These are phyloP conservation scores for Pilophorus perplexus DNA, from an alignment of 2,888 invertebrate species.

Conservation along the genomic window DNA sequence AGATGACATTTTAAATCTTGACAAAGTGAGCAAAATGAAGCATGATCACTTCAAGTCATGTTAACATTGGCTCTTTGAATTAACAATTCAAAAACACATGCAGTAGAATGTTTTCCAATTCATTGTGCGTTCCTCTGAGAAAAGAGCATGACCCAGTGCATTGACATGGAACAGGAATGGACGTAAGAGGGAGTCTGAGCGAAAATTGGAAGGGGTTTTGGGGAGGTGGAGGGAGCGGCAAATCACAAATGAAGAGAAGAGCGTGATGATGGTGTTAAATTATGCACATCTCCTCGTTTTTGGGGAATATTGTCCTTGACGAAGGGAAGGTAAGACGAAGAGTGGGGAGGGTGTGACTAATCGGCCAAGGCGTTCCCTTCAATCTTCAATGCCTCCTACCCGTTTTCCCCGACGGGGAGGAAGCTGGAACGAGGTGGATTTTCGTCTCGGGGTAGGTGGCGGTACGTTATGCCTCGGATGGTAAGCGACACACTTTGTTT, in stretches of 20 bases:
- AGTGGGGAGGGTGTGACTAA: constrained; percentile 7
- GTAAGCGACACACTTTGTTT: too few relatives aligned
- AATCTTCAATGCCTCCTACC: constrained; percentile 12
- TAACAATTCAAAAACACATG: too few relatives aligned
- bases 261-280: constrained; percentile 40
- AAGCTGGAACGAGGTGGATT: too few relatives aligned
- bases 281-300: constrained; percentile 41
- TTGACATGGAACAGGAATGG: constrained; percentile 2
- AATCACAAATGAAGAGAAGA: constrained; percentile 40
- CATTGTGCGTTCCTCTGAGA: too few relatives aligned
- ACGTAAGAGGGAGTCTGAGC: background rate
- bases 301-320: constrained; percentile 33
- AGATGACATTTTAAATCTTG: too few relatives aligned
- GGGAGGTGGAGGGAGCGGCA: constrained; percentile 5
- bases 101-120: too few relatives aligned
- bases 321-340: background rate
- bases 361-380: constrained; percentile 37
- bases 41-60: too few relatives aligned
- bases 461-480: too few relatives aligned
- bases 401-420: background rate
- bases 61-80: too few relatives aligned
- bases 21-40: too few relatives aligned
- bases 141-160: too few relatives aligned
- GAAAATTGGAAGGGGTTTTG: background rate
- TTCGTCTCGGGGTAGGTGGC: too few relatives aligned